Percentiles rank a stretch among this genome's conserved stretches.
Evolutionary conservation across 2,888 invertebrate species (phyloP).

Genomic region (Isotomurus palustris): DNA sequence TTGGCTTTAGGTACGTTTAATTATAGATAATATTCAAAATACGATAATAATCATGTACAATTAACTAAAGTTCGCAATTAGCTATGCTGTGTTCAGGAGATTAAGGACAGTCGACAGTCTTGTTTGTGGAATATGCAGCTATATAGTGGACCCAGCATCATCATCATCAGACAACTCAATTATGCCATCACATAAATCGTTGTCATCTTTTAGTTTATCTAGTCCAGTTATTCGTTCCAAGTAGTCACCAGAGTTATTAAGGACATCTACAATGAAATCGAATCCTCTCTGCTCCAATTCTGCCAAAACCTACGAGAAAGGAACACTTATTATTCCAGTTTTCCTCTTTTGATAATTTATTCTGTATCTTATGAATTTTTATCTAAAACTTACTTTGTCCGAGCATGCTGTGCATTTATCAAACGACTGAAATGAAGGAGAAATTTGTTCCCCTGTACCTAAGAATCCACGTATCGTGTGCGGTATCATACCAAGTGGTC

Average conservation of each 20-base stretch:
- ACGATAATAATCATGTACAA: no score
- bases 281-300: constrained; percentile 56
- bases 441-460: constrained; percentile 70
- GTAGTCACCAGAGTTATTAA: constrained; percentile 67
- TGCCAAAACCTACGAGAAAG: constrained; percentile 32
- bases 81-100: no score
- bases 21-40: no score
- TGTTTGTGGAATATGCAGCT: no score
- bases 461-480: constrained; percentile 92
- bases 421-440: constrained; percentile 81
- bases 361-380: constrained; percentile 2
- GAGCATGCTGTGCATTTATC: constrained; percentile 92
- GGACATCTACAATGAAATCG: constrained; percentile 71
- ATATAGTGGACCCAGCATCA: constrained; percentile 19
- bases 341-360: no score
- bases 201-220: constrained; percentile 53
- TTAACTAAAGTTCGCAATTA: no score
- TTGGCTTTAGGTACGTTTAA: no score
- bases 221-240: constrained; percentile 84
- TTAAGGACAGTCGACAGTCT: no score
- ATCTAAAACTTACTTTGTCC: constrained; percentile 47
- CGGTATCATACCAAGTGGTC: constrained; percentile 76
- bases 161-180: constrained; percentile 42
- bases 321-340: no score
- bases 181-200: constrained; percentile 48